phyloP scores from a whole-genome alignment of 2,113 vertebrate species.

The Callorhinus ursinus region DNA sequence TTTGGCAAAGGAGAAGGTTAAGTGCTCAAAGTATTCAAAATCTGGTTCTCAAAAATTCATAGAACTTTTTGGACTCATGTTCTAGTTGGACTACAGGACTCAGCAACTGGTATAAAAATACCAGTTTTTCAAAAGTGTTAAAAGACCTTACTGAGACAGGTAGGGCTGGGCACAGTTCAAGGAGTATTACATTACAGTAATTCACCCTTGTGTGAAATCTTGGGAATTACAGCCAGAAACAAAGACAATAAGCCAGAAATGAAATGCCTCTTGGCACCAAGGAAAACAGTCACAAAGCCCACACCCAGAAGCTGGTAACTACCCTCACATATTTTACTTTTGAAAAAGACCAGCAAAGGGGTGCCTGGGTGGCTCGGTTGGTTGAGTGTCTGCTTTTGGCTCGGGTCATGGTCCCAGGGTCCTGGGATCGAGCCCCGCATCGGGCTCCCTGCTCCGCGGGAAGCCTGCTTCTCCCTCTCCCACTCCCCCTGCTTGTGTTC shows the following conservation, averaged over 20 bases:
- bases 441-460: neutral
- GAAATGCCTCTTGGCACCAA: neutral
- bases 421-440: neutral
- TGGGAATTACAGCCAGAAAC: conserved; percentile 41
- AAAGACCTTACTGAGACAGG: neutral
- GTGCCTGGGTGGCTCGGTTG: neutral
- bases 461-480: neutral
- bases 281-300: neutral
- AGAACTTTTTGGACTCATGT: neutral
- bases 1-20: neutral
- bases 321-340: neutral
- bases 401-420: neutral
- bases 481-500: neutral
- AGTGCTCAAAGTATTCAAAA: neutral
- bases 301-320: neutral
- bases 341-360: neutral
- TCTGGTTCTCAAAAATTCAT: conserved; percentile 20
- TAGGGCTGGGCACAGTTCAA: neutral
- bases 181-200: neutral
- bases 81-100: neutral
- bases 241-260: conserved; percentile 26
- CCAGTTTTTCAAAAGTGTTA: neutral
- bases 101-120: neutral
- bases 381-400: neutral
- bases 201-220: neutral